Base-by-base conservation (phyloP, 2,888 invertebrate genomes). In the Plebejus melissa region DNA sequence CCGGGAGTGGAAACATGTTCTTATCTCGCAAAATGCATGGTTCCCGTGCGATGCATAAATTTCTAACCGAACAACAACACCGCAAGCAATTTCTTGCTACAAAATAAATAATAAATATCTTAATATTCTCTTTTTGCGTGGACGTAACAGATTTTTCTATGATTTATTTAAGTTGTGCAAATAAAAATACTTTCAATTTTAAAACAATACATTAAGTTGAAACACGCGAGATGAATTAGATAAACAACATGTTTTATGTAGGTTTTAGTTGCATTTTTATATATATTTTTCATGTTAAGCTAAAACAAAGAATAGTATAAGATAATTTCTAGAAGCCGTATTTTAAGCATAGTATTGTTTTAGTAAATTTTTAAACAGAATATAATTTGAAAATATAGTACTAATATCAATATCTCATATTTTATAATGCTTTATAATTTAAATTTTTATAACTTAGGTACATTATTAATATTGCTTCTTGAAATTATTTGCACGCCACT, bases 201-300 rank as follows among this genome's bases (percentile, higher is more conserved):
- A 60, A 28, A 60, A 60, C 28, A 60, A 60, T 60, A 60, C 28
- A 60, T 28, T 11, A 60, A 11, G 28, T 28, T 22, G 22, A 22
- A 6, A 22, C 22, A 60, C 28, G 28, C 28, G 60, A 60, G 60
- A 60, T 28, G 28, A 28, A 60, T 28, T 1, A 60, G 7, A 28
- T 58, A 60, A 11, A 28, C 22, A 9, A 60, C 60, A 60, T 60
- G 28, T 60, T 28, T 60, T 60, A 60, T 60, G 60, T 60, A 60
- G 28, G 28, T 60, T 28, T 60, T n/a, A 57, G 57, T n/a, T 57
- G n/a, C 57, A 57, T n/a, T n/a, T 57, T 57, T 4, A 57, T 57
- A 57, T 57, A 6, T 57, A n/a, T 57, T 57, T 57, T n/a, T 57
- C n/a, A 57, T n/a, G 5, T n/a, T 16, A 57, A 6, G 1, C 16